These are phyloP conservation scores for Steinernema carpocapsae DNA, from an alignment of 2,888 invertebrate genomes.

Conservation along the genomic window DNA sequence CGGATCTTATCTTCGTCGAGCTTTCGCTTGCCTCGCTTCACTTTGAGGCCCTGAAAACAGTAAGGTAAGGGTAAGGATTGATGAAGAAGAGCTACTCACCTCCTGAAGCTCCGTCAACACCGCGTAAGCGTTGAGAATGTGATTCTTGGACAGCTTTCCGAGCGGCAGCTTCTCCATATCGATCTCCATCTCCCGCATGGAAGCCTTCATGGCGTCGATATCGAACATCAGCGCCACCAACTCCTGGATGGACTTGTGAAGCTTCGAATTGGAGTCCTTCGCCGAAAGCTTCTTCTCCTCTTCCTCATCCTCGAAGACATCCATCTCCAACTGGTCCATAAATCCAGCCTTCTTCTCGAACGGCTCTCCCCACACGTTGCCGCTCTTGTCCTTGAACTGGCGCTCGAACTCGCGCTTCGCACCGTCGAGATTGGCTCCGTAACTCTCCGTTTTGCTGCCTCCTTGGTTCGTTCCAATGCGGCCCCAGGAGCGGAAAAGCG, in stretches of 20 bases:
- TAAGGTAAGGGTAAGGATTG: not conserved
- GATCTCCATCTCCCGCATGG: constrained; percentile 90
- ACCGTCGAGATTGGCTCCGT: constrained; percentile 46
- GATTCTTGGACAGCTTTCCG: constrained; percentile 89
- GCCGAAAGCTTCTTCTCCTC: not conserved
- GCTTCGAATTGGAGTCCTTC: constrained; percentile 73
- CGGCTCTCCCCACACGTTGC: constrained; percentile 56
- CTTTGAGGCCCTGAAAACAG: constrained; percentile 4
- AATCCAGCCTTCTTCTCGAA: constrained; percentile 79
- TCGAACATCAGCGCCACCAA: constrained; percentile 87
- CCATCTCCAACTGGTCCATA: constrained; percentile 87
- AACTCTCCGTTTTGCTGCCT: constrained; percentile 69
- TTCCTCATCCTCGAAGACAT: constrained; percentile 73
- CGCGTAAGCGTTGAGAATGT: constrained; percentile 83
- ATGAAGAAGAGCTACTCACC: constrained; percentile 55
- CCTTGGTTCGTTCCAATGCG: constrained; percentile 94
- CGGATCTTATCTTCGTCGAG: constrained; percentile 68
- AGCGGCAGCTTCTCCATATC: constrained; percentile 97
- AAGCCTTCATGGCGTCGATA: constrained; percentile 86
- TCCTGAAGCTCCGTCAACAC: constrained; percentile 75
- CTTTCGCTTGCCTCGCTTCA: constrained; percentile 36
- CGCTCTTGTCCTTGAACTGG: constrained; percentile 33
- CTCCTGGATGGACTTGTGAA: constrained; percentile 81
- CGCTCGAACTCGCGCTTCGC: constrained; percentile 59
- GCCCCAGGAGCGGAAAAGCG: constrained; percentile 92